A percentile compares a stretch with the other conserved stretches of the same genome.
Evolutionary conservation across 2,888 invertebrate genomes (phyloP).

Genomic region (Eristalinus aeneus): DNA sequence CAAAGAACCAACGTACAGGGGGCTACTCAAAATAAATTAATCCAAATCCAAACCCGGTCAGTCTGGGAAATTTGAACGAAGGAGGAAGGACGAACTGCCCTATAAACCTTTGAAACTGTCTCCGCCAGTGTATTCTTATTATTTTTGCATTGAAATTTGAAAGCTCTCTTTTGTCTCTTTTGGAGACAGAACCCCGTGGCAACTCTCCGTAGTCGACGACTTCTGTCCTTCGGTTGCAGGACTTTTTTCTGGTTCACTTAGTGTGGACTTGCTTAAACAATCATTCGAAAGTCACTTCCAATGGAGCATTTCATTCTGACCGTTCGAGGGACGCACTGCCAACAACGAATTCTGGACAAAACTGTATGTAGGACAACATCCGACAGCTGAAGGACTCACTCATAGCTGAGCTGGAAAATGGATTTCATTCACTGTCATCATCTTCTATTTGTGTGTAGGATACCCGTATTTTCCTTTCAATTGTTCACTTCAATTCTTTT

Average conservation of each 20-base stretch:
- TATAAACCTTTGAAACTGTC: conserved; percentile 29
- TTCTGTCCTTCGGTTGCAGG: not conserved
- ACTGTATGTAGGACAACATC: conserved; percentile 44
- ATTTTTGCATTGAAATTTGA: conserved; percentile 55
- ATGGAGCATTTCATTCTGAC: conserved; percentile 47
- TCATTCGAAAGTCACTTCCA: conserved; percentile 50
- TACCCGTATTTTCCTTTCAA: conserved; percentile 16
- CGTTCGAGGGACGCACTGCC: conserved; percentile 23
- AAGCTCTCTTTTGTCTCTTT: conserved; percentile 52
- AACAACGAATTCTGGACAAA: not conserved
- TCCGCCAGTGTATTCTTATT: not conserved
- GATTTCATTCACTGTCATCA: conserved; percentile 29
- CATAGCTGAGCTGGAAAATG: conserved; percentile 48
- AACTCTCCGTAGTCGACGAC: not conserved
- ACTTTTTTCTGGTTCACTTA: not conserved
- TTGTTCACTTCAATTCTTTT: conserved; percentile 46
- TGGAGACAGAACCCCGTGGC: conserved; percentile 40
- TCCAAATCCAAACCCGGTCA: not conserved
- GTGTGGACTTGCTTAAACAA: conserved; percentile 48
- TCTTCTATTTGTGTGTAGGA: conserved; percentile 4
- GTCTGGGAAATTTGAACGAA: not conserved
- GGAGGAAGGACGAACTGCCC: not conserved
- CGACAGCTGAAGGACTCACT: conserved; percentile 20
- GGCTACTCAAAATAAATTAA: conserved; percentile 7
- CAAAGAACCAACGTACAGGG: not conserved